Evolutionary conservation across 2,797 vertebrate species (phyloP), one percentile per base, ranked within the genome.

Genomic region (Lagorchestes hirsutus): DNA sequence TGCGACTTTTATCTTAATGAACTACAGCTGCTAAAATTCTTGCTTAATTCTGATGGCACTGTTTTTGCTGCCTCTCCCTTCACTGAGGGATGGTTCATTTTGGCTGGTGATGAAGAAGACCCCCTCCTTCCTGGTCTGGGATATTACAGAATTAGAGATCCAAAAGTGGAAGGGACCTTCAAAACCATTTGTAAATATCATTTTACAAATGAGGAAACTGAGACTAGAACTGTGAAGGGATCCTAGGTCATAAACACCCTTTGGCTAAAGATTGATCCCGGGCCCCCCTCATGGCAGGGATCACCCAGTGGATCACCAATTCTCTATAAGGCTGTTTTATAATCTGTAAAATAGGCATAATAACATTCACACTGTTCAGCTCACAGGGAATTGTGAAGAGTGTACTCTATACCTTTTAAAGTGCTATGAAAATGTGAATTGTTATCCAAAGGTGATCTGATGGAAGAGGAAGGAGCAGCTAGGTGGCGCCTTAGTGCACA

Each of bases 1-100:
- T 0, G 9, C 3, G 93, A 95, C 97, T 98, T 98, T 98, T 96
- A 97, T 96, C 97, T 97, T 97, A 97, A 97, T 96, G 97, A 96
- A 96, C 93, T 98, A 57, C 97, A 97, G 97, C 97, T 97, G 96
- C 96, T 1, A 91, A 96, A 96, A 97, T 82, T 87, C 95, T 94
- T 91, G 95, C 93, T n/a, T 94, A 57, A 93, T 90, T 96, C 90
- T 28, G 58, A 67, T 0, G 31, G 93, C 59, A 55, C 28, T 91
- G 96, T 95, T 96, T 90, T 34, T 10, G 93, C 2, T 22, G 59
- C 54, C 52, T 93, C 93, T 90, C 54, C 2, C 58, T 24, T 52
- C 55, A 91, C 46, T 58, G 59, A 2, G 18, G 58, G 12, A 90
- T 10, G 1, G 54, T 93, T 6, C 4, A 92, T 18, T 52, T 92